These are phyloP conservation scores for Solea solea DNA, from an alignment of 2,113 vertebrate genomes.

Conservation along the genomic window DNA sequence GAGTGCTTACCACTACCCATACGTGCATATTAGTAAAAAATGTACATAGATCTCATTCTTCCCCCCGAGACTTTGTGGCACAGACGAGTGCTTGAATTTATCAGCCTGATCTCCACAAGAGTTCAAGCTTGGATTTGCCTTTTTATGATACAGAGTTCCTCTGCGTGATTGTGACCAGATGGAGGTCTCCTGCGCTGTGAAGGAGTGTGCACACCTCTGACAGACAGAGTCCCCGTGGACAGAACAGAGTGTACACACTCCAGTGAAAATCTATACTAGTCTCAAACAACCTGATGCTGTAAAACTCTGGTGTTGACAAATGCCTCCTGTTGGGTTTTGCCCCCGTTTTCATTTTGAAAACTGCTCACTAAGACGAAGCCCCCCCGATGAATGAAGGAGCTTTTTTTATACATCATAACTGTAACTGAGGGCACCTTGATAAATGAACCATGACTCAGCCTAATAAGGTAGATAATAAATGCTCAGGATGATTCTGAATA, in stretches of 20 bases:
- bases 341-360: conserved; percentile 19
- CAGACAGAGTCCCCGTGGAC: neutral
- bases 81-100: conserved; percentile 10
- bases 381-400: conserved; percentile 30
- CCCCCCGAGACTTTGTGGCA: neutral
- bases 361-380: conserved; percentile 8
- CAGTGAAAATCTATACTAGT: conserved; percentile 44
- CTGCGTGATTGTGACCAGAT: conserved; percentile 49
- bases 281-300: neutral
- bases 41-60: neutral
- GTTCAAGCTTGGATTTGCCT: neutral
- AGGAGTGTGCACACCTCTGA: conserved; percentile 12
- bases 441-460: conserved; percentile 10
- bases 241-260: conserved; percentile 21
- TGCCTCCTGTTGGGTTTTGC: conserved; percentile 33
- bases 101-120: neutral
- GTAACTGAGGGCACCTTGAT: conserved; percentile 7
- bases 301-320: conserved; percentile 26
- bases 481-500: neutral
- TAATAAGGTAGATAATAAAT: neutral
- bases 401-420: conserved; percentile 22
- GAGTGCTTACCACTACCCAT: too few relatives aligned
- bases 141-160: conserved; percentile 11
- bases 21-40: too few relatives aligned
- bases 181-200: conserved; percentile 19